A percentile compares a stretch with the other conserved stretches of the same genome.
Conservation (phyloP, 1,140 invertebrate species). For the Ridgeia piscesae region DNA sequence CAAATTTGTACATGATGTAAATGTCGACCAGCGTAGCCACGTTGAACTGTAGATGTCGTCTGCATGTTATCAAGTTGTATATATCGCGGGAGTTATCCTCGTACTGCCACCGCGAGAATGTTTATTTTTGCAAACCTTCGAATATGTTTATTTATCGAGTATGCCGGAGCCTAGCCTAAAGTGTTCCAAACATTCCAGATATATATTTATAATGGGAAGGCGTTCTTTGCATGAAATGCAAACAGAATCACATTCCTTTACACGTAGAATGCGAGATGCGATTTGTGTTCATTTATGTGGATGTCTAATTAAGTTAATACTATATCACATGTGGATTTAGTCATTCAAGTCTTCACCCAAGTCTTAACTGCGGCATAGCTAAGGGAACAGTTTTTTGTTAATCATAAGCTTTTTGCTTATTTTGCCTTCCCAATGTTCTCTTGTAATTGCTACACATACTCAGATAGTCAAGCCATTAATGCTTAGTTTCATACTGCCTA, state of each 20-base stretch:
- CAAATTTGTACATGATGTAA: constrained; percentile 2
- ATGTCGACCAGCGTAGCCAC: background rate
- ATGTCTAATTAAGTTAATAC: background rate
- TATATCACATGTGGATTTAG: background rate
- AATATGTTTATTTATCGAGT: background rate
- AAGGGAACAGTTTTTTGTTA: background rate
- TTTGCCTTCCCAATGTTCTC: background rate
- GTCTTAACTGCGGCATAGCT: background rate
- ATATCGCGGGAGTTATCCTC: background rate
- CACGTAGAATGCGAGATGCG: background rate
- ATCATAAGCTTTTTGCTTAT: background rate
- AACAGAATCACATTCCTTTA: background rate
- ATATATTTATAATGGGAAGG: background rate
- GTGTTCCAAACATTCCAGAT: background rate
- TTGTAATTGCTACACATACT: background rate
- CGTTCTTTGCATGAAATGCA: background rate
- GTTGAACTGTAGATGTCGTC: background rate
- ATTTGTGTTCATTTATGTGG: background rate
- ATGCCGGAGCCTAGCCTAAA: background rate
- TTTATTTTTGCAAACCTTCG: background rate
- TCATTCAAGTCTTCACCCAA: background rate
- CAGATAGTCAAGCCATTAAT: background rate
- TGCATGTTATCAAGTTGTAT: background rate
- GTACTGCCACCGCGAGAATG: no score
- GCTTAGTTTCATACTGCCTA: background rate